phyloP scores from a whole-genome alignment of 1,140 invertebrate genomes.

The Drosophila trapezifrons region DNA sequence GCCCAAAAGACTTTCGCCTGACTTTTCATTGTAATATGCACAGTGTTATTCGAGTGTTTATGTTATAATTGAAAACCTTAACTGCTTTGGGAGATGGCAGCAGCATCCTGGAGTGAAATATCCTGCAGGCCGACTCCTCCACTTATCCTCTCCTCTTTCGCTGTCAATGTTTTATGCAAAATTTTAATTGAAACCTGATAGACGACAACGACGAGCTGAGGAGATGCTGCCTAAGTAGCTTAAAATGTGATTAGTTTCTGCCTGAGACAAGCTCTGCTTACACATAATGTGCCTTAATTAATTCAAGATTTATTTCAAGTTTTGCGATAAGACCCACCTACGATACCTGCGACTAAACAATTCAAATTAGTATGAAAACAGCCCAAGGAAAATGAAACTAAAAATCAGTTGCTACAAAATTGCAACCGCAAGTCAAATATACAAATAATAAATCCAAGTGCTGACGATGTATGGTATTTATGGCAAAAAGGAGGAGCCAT shows the following conservation, averaged over 20 bases:
- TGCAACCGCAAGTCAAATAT: neutral
- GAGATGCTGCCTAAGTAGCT: slow-evolving; percentile 20
- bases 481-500: neutral
- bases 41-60: slow-evolving; percentile 51
- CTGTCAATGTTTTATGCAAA: slow-evolving; percentile 44
- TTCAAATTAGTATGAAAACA: neutral
- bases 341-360: neutral
- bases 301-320: slow-evolving; percentile 21
- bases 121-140: slow-evolving; percentile 23
- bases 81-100: slow-evolving; percentile 34
- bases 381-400: slow-evolving; percentile 1
- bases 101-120: slow-evolving; percentile 29
- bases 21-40: slow-evolving; percentile 15
- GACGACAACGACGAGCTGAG: slow-evolving; percentile 8
- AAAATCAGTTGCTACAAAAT: neutral
- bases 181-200: slow-evolving; percentile 68
- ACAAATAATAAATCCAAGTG: slow-evolving; percentile 18
- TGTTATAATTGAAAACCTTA: slow-evolving; percentile 72
- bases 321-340: slow-evolving; percentile 1
- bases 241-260: slow-evolving; percentile 33
- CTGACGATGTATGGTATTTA: neutral
- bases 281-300: slow-evolving; percentile 24
- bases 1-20: neutral
- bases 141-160: slow-evolving; percentile 15
- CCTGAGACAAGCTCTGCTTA: slow-evolving; percentile 12